Conservation (phyloP, 64 coral and sea anemone species). For the Astreopora myriophthalma region DNA sequence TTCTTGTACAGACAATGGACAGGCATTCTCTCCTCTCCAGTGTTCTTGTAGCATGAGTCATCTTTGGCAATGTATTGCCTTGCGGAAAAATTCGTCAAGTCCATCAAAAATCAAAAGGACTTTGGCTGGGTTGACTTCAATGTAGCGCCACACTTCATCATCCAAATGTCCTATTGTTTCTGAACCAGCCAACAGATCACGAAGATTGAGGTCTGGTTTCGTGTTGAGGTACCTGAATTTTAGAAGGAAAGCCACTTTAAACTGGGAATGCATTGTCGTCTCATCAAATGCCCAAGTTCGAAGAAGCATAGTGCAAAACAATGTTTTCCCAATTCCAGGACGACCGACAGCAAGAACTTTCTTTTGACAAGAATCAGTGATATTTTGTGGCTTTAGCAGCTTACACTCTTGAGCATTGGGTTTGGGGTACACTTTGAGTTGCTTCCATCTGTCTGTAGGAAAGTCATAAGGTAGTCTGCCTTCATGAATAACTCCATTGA, state of each 20-base stretch:
- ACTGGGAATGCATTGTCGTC: background rate
- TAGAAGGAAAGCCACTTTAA: constrained; percentile 29
- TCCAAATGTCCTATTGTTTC: background rate
- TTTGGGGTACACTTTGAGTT: constrained; percentile 3
- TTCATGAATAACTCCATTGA: constrained; percentile 34
- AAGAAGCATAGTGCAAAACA: constrained; percentile 35
- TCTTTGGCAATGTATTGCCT: background rate
- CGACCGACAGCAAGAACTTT: constrained; percentile 46
- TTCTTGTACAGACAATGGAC: background rate
- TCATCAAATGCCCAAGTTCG: constrained; percentile 14
- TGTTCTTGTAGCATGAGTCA: background rate
- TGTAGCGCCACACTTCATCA: constrained; percentile 47
- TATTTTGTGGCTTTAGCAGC: background rate
- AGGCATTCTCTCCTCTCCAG: background rate
- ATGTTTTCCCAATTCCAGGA: constrained; percentile 56
- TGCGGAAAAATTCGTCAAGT: constrained; percentile 55
- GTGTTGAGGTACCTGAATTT: constrained; percentile 31
- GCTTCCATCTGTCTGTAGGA: background rate
- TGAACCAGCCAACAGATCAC: background rate
- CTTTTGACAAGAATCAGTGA: background rate
- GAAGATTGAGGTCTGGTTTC: constrained; percentile 10
- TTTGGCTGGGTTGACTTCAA: constrained; percentile 15
- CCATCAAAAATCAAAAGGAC: constrained; percentile 62
- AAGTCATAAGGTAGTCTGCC: constrained; percentile 31
- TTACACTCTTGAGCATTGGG: background rate